Base-by-base conservation (phyloP, 2,113 vertebrate genomes). In the Microtus oregoni region DNA sequence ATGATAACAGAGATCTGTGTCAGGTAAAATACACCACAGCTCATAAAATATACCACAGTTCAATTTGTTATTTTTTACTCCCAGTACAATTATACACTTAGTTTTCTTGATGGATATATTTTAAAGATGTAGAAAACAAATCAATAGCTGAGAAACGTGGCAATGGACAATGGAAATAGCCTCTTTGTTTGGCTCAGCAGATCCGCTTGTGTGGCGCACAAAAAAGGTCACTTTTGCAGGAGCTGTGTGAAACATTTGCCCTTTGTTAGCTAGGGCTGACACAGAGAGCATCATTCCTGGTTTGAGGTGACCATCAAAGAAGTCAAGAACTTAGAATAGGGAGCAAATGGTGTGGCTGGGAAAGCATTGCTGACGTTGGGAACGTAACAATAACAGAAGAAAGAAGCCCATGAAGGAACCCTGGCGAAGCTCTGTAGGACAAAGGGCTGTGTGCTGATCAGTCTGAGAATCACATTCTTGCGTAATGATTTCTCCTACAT, bases 21-120 rank as follows among this genome's bases (percentile, higher is more conserved):
- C 92, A 91, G 72, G 76, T 81, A 30, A 77, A 47, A 47, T 30
- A 50, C 26, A 77, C 30, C 30, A 79, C 30, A 79, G 77, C 28
- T 79, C 26, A 79, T 19, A 83, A 72, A 86, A 91, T 77, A 77
- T 9, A 68, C 52, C 5, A 58, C 50, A 65, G 82, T 12, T 26
- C 55, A 83, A 12, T 89, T 97, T 86, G 82, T 86, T 89, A 65
- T 26, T 47, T 79, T 96, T 90, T 93, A n/a, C 35, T 55, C 73
- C 83, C 72, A 81, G n/a, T 20, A 58, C 61, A 94, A 96, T 90
- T 47, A 30, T 22, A 72, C 68, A 86, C 14, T 87, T 92, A 70
- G 4, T 55, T 67, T 88, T 83, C 75, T 93, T 41, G 70, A 14
- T 55, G 26, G 15, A 38, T 38, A 28, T n/a, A 61, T 92, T 96